phyloP scores from a whole-genome alignment of 1,140 invertebrate genomes.

The Linepithema humile region DNA sequence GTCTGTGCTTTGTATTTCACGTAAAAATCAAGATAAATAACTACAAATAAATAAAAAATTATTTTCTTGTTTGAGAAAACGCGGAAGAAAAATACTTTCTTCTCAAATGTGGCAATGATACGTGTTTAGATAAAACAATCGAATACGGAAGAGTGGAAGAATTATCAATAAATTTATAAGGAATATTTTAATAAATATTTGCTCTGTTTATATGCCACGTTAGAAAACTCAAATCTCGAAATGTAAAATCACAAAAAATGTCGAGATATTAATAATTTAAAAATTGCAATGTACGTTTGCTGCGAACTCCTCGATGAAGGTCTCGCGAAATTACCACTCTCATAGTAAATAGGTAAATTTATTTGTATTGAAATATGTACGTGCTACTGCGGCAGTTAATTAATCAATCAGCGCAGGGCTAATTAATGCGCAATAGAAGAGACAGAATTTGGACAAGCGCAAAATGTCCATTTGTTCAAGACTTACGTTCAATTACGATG shows the following conservation, averaged over 20 bases:
- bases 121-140: too few relatives aligned
- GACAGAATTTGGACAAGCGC: slow-evolving; percentile 35
- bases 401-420: slow-evolving; percentile 37
- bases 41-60: not conserved
- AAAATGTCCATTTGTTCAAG: slow-evolving; percentile 34
- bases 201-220: too few relatives aligned
- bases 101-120: too few relatives aligned
- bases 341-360: not conserved
- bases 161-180: too few relatives aligned
- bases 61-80: not conserved
- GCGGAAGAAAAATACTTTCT: not conserved
- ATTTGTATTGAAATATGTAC: not conserved
- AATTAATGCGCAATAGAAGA: slow-evolving; percentile 23
- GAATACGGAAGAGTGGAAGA: too few relatives aligned
- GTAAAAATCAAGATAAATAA: not conserved
- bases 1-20: not conserved
- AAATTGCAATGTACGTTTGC: too few relatives aligned
- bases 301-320: not conserved
- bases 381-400: slow-evolving; percentile 24
- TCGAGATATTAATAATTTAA: too few relatives aligned
- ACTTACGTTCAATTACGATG: slow-evolving; percentile 62
- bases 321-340: not conserved
- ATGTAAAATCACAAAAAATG: too few relatives aligned
- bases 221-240: too few relatives aligned
- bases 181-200: too few relatives aligned